Conservation (phyloP, 2,888 invertebrate genomes). For the Ophion costatus region DNA sequence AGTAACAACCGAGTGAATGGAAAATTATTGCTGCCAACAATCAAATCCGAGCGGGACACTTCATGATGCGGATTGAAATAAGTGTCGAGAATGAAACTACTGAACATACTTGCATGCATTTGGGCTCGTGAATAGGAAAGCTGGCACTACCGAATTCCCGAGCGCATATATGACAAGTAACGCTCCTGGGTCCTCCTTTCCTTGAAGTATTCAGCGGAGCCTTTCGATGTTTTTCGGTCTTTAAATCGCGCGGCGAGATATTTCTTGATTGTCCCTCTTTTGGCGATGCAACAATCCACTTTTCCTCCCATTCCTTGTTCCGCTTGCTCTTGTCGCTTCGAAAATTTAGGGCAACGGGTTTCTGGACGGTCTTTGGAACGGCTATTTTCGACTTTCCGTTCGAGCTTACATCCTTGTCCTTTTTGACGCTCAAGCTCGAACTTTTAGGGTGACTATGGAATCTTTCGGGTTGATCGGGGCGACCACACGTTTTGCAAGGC, state of each 20-base stretch:
- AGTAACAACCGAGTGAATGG: too few relatives aligned
- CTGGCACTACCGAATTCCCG: slow-evolving; percentile 88
- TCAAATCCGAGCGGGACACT: not conserved
- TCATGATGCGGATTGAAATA: not conserved
- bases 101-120: slow-evolving; percentile 86
- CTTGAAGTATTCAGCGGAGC: slow-evolving; percentile 27
- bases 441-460: slow-evolving; percentile 86
- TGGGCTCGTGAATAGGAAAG: slow-evolving; percentile 88
- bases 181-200: slow-evolving; percentile 77
- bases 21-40: too few relatives aligned
- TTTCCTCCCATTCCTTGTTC: slow-evolving; percentile 55
- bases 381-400: slow-evolving; percentile 58
- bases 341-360: slow-evolving; percentile 85
- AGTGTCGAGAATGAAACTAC: not conserved
- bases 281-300: slow-evolving; percentile 20
- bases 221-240: slow-evolving; percentile 2
- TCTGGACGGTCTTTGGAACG: slow-evolving; percentile 84
- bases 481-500: slow-evolving; percentile 88
- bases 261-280: slow-evolving; percentile 22
- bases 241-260: slow-evolving; percentile 30
- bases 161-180: slow-evolving; percentile 88
- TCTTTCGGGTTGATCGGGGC: slow-evolving; percentile 88
- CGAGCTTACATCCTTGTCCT: slow-evolving; percentile 69
- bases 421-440: slow-evolving; percentile 66
- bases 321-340: slow-evolving; percentile 76